Percentiles rank a stretch among this genome's conserved stretches.
phyloP scores from a whole-genome alignment of 2,888 invertebrate species.

The Bellardia bayeri region DNA sequence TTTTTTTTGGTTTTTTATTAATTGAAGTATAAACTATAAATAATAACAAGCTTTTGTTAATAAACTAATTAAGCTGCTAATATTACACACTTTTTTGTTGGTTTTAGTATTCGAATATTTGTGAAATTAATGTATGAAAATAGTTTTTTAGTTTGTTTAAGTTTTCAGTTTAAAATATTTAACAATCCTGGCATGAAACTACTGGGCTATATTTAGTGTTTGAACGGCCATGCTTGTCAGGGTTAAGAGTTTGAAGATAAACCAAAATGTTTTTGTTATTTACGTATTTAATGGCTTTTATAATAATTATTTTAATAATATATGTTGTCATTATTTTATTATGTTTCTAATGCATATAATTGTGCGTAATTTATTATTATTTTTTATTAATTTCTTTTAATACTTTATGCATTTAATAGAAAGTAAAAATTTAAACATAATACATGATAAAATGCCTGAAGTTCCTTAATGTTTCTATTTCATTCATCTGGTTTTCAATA shows the following conservation, averaged over 20 bases:
- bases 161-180: background rate
- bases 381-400: constrained; percentile 43
- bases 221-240: constrained; percentile 2
- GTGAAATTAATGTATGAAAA: background rate
- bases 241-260: constrained; percentile 26
- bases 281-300: constrained; percentile 68
- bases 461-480: constrained; percentile 60
- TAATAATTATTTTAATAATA: constrained; percentile 46
- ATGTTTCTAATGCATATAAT: constrained; percentile 66
- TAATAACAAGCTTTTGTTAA: constrained; percentile 35
- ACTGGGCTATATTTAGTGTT: constrained; percentile 6
- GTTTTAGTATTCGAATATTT: background rate
- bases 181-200: background rate
- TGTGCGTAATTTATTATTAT: constrained; percentile 70
- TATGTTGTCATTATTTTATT: constrained; percentile 55
- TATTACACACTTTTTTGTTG: background rate
- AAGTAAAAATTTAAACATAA: constrained; percentile 46
- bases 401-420: constrained; percentile 54
- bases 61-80: constrained; percentile 37
- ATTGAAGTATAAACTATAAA: constrained; percentile 43
- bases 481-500: constrained; percentile 23
- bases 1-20: background rate
- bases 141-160: background rate
- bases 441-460: constrained; percentile 64
- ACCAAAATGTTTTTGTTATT: constrained; percentile 26